phyloP scores from a whole-genome alignment of 92 coral and sea anemone species.

The Zoanthus sociatus region DNA sequence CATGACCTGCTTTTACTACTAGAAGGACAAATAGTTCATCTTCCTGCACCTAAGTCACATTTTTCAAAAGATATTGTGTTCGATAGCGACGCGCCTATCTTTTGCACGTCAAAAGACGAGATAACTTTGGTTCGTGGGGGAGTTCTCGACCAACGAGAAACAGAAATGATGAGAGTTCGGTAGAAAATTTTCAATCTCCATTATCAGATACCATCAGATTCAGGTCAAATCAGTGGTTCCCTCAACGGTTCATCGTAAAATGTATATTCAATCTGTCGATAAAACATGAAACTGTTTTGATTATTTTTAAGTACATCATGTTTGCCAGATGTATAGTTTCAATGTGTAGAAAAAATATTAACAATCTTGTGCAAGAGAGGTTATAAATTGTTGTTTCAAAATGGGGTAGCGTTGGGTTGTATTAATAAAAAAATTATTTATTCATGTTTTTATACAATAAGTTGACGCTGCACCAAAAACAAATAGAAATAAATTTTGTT shows the following conservation, averaged over 20 bases:
- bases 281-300: background rate
- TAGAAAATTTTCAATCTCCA: background rate
- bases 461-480: slow-evolving; percentile 31
- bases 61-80: slow-evolving; percentile 14
- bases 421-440: background rate
- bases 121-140: background rate
- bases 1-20: background rate
- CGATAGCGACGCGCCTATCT: slow-evolving; percentile 6
- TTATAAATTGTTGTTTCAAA: background rate
- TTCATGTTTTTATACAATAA: background rate
- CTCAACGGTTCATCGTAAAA: slow-evolving; percentile 18
- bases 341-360: background rate
- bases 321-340: background rate
- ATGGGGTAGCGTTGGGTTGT: slow-evolving; percentile 5
- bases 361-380: background rate
- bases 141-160: slow-evolving; percentile 31
- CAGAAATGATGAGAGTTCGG: slow-evolving; percentile 38
- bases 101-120: background rate
- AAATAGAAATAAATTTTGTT: background rate
- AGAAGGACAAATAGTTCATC: slow-evolving; percentile 1
- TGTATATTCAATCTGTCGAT: background rate
- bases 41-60: too few relatives aligned
- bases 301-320: background rate
- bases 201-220: slow-evolving; percentile 17
- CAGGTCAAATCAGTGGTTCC: slow-evolving; percentile 16